Evolutionary conservation across 2,888 invertebrate genomes (phyloP).

Genomic region (Pimpla rufipes): DNA sequence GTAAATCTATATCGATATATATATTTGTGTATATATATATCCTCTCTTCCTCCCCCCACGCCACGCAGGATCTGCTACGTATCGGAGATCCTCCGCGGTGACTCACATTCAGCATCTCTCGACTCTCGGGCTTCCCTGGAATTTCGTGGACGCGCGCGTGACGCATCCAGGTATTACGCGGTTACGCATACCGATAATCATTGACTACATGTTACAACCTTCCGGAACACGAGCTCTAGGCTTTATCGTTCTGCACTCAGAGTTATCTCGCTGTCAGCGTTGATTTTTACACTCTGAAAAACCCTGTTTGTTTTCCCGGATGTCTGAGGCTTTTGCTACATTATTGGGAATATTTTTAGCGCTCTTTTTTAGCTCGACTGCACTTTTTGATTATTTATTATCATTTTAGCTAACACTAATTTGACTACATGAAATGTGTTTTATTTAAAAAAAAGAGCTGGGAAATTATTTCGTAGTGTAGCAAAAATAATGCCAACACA

Average conservation of each 20-base stretch:
- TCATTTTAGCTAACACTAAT: too few relatives aligned
- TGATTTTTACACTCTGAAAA: background rate
- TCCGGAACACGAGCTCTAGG: constrained; percentile 3
- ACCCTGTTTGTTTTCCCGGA: background rate
- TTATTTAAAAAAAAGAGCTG: too few relatives aligned
- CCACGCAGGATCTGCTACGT: constrained; percentile 14
- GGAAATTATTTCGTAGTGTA: too few relatives aligned
- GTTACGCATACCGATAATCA: constrained; percentile 22
- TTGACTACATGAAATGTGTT: too few relatives aligned
- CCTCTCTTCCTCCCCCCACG: background rate
- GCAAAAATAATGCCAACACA: too few relatives aligned
- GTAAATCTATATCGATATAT: background rate
- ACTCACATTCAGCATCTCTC: constrained; percentile 65
- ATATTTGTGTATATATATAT: background rate
- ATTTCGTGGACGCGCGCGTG: constrained; percentile 58
- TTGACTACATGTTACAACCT: background rate
- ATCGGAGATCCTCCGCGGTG: constrained; percentile 51
- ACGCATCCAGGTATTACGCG: constrained; percentile 66
- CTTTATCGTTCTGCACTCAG: background rate
- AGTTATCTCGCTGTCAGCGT: background rate
- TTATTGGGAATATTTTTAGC: too few relatives aligned
- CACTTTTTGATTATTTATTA: too few relatives aligned
- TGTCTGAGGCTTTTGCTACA: too few relatives aligned
- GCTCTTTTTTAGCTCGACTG: too few relatives aligned
- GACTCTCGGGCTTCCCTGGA: constrained; percentile 64